Conservation (phyloP, 2,797 vertebrate genomes). For the Bryconaethiops microstoma region DNA sequence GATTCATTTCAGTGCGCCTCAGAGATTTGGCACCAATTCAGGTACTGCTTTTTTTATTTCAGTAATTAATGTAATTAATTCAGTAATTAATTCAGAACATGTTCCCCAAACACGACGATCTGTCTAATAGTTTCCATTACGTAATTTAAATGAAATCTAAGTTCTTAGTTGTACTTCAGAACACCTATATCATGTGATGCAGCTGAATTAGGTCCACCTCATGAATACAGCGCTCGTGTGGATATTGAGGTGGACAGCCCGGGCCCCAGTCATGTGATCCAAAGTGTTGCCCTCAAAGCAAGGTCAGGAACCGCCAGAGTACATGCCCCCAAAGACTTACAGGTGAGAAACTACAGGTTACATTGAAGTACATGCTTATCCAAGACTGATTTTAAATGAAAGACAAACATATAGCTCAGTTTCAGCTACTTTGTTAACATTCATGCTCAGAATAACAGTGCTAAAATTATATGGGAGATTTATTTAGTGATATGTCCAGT, state of each 20-base stretch:
- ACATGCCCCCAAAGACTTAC: slow-evolving; percentile 88
- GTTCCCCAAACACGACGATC: neutral
- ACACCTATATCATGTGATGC: slow-evolving; percentile 26
- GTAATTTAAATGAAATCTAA: neutral
- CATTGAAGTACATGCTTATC: neutral
- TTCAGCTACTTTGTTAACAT: neutral
- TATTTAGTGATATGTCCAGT: neutral
- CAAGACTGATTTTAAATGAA: neutral
- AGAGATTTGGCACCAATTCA: slow-evolving; percentile 78
- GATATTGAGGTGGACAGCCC: slow-evolving; percentile 94
- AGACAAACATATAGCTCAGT: neutral
- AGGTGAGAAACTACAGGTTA: slow-evolving; percentile 76
- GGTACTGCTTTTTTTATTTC: slow-evolving; percentile 74
- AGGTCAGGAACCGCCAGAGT: slow-evolving; percentile 89
- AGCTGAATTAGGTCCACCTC: slow-evolving; percentile 83
- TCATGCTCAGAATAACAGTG: neutral
- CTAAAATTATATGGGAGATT: neutral
- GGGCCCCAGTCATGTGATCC: slow-evolving; percentile 85
- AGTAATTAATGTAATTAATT: no score
- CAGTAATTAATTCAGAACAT: no score
- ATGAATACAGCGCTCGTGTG: slow-evolving; percentile 88
- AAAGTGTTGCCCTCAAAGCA: slow-evolving; percentile 84
- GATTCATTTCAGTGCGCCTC: slow-evolving; percentile 91
- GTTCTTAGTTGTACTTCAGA: neutral
- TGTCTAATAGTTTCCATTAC: neutral